phyloP scores from a whole-genome alignment of 2,113 vertebrate species.

The Acanthisitta chloris region DNA sequence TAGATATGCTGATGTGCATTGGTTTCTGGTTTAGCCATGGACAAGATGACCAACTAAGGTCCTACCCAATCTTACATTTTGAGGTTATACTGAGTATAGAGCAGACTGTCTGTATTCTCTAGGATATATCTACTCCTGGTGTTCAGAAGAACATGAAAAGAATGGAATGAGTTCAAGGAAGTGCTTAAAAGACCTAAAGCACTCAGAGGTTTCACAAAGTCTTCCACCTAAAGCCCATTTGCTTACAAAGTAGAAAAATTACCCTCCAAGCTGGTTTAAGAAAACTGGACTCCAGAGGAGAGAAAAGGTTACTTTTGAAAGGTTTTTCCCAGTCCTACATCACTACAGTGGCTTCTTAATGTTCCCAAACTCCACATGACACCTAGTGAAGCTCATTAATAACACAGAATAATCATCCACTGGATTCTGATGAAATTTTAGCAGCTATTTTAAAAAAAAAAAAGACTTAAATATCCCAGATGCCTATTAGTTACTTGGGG shows the following conservation, averaged over 20 bases:
- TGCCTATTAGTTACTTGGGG: neutral
- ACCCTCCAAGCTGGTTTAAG: neutral
- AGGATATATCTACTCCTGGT: neutral
- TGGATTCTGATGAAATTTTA: constrained; percentile 13
- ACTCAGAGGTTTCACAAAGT: neutral
- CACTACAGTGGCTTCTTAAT: neutral
- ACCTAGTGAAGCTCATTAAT: neutral
- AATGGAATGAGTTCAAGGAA: neutral
- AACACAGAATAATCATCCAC: constrained; percentile 8
- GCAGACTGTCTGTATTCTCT: neutral
- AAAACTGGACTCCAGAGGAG: neutral
- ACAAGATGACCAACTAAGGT: neutral
- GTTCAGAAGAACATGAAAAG: neutral
- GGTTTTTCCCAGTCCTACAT: neutral
- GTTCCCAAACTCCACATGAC: neutral
- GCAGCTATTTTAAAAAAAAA: neutral
- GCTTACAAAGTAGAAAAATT: neutral
- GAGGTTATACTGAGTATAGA: neutral
- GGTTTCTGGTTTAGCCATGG: neutral
- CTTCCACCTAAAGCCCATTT: neutral
- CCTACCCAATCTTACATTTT: neutral
- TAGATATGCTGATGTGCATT: neutral
- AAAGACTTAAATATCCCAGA: neutral
- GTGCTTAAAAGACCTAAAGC: neutral
- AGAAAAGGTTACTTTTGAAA: neutral